Evolutionary conservation across 2,888 invertebrate genomes (phyloP).

Genomic region (Drosophila kuntzei): DNA sequence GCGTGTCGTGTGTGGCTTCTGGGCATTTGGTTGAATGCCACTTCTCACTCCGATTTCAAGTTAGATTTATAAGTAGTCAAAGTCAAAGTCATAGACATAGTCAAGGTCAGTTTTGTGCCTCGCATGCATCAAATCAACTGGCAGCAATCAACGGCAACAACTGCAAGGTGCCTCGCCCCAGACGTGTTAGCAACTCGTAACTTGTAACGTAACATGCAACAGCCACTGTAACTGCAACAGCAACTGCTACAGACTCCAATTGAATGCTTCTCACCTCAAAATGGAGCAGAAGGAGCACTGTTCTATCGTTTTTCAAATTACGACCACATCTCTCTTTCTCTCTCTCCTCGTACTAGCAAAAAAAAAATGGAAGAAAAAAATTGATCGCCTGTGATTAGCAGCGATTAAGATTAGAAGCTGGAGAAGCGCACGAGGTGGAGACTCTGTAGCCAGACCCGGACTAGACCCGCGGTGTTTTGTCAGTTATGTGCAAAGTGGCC

Average conservation of each 20-base stretch:
- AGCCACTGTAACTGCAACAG: slow-evolving; percentile 18
- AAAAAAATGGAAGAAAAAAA: slow-evolving; percentile 44
- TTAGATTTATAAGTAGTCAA: slow-evolving; percentile 47
- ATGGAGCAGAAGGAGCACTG: slow-evolving; percentile 68
- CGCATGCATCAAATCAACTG: slow-evolving; percentile 76
- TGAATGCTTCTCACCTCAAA: slow-evolving; percentile 78
- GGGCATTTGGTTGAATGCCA: slow-evolving; percentile 70
- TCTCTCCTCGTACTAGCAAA: slow-evolving; percentile 31
- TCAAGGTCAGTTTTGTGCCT: slow-evolving; percentile 70
- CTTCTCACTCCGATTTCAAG: slow-evolving; percentile 52
- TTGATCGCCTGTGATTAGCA: slow-evolving; percentile 80
- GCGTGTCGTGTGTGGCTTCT: slow-evolving; percentile 76
- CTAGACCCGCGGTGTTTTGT: slow-evolving; percentile 77
- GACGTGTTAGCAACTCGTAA: slow-evolving; percentile 68
- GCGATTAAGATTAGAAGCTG: slow-evolving; percentile 76
- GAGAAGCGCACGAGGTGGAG: slow-evolving; percentile 18
- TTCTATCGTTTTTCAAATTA: slow-evolving; percentile 75
- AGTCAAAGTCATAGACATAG: slow-evolving; percentile 58
- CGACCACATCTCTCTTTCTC: slow-evolving; percentile 56
- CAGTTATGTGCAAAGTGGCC: slow-evolving; percentile 78
- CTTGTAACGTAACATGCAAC: slow-evolving; percentile 26
- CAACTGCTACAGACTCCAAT: slow-evolving; percentile 49
- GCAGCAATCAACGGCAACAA: slow-evolving; percentile 63
- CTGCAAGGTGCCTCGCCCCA: slow-evolving; percentile 77
- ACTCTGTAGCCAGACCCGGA: slow-evolving; percentile 37